A percentile compares a stretch with the other conserved stretches of the same genome.
Evolutionary conservation across 2,797 vertebrate genomes (phyloP).

Genomic region (Sebastes oblongus): DNA sequence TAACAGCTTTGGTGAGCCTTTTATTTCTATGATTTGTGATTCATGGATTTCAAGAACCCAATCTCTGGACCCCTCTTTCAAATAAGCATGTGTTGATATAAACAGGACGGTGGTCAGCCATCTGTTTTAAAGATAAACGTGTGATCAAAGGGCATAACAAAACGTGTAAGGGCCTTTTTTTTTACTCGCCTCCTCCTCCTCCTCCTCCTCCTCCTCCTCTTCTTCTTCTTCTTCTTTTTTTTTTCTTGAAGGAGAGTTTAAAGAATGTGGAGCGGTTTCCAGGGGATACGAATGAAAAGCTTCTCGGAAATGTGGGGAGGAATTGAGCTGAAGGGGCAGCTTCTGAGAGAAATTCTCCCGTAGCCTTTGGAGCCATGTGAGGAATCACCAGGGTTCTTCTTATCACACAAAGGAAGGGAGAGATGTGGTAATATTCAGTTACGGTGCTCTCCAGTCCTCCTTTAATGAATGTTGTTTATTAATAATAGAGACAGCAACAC

Average conservation of each 20-base stretch:
- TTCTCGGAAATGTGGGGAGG: constrained; percentile 85
- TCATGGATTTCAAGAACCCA: constrained; percentile 68
- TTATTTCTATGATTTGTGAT: constrained; percentile 75
- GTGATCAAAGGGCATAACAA: constrained; percentile 86
- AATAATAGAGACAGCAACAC: constrained; percentile 75
- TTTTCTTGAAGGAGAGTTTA: constrained; percentile 81
- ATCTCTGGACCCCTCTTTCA: constrained; percentile 66
- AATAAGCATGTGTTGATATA: constrained; percentile 74
- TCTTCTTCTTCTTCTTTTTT: constrained; percentile 26
- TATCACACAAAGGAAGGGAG: constrained; percentile 81
- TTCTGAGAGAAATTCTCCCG: constrained; percentile 84
- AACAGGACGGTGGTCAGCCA: constrained; percentile 82
- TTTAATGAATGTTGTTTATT: constrained; percentile 84
- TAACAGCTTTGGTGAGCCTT: constrained; percentile 53
- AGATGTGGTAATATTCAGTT: constrained; percentile 81
- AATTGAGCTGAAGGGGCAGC: constrained; percentile 81
- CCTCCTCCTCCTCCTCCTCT: constrained; percentile 3
- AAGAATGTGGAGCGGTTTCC: constrained; percentile 87
- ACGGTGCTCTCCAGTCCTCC: constrained; percentile 67
- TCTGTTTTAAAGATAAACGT: constrained; percentile 85
- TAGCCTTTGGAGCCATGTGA: constrained; percentile 82
- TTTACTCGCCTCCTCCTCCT: constrained; percentile 9
- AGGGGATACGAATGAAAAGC: constrained; percentile 90
- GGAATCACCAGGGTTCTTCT: constrained; percentile 84
- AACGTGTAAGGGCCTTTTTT: constrained; percentile 74